These are phyloP conservation scores for Crax fasciolata DNA, from an alignment of 2,797 vertebrate genomes.

Conservation along the genomic window DNA sequence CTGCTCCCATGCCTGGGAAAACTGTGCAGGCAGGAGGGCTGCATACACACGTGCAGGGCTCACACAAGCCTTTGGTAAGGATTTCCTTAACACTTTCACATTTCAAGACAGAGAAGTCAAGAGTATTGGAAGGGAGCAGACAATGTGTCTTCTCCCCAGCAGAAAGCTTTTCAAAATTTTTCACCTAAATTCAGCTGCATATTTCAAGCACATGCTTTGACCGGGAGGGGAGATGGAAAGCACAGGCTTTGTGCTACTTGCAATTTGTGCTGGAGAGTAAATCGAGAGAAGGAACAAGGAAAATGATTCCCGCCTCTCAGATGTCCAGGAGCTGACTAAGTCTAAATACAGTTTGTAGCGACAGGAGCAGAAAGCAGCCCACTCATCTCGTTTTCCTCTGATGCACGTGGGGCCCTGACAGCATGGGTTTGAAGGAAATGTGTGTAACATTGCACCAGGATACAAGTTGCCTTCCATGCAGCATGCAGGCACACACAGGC, in stretches of 20 bases:
- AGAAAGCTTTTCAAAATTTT: constrained; percentile 25
- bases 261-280: not conserved
- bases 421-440: not conserved
- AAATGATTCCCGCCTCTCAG: not conserved
- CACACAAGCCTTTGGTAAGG: constrained; percentile 20
- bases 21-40: not conserved
- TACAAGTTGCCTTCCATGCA: not conserved
- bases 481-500: not conserved
- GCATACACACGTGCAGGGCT: not conserved
- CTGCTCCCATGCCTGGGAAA: constrained; percentile 21
- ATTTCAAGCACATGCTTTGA: constrained; percentile 1
- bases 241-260: not conserved
- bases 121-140: not conserved
- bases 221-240: not conserved
- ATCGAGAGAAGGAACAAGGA: not conserved
- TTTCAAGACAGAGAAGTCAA: constrained; percentile 22
- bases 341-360: not conserved
- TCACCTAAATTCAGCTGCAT: not conserved
- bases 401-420: not conserved
- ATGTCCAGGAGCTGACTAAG: not conserved
- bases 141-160: not conserved
- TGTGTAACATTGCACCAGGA: not conserved
- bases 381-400: not conserved
- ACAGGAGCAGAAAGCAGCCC: not conserved
- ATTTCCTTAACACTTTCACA: constrained; percentile 23